Base-by-base conservation (phyloP, 2,797 vertebrate genomes). In the Gallinago stenura region DNA sequence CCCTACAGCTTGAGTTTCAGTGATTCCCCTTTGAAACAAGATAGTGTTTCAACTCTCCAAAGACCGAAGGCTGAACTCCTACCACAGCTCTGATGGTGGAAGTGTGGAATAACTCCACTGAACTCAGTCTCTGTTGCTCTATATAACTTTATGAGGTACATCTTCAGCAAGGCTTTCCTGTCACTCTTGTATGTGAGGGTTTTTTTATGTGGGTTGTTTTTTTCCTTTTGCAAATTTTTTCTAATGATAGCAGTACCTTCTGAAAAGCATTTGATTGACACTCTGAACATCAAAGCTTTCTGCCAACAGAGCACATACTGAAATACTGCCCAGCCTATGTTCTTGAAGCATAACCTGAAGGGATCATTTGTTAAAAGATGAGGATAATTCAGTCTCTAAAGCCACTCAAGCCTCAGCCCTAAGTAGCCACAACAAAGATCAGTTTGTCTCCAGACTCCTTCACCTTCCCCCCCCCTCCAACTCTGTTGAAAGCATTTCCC, bases 21-120 rank as follows among this genome's bases (percentile, higher is more conserved):
- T 62, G 58, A 91, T 88, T 82, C 84, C 64, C 25, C 48, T 93
- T 90, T 90, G 91, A 91, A 93, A 79, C 33, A 79, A 84, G 51
- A n/a, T 35, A 58, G 33, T 50, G 33, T 89, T 96, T 94, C 71
- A 77, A 5, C 51, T 65, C 66, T 86, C 43, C 25, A 39, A 72
- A 92, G 73, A 25, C 72, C 66, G 56, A 82, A 84, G 80, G 39
- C n/a, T 86, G 85, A 90, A 39, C 60, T 93, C 66, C 62, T 88
- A 10, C 66, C 89, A 48, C 45, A 80, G 68, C 50, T 80, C 69
- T 72, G 62, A 19, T 60, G 71, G 56, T 77, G 31, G 33, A 96
- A 86, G 6, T 69, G 17, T 3, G 7, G 71, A 85, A 30, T 81
- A 86, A 41, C 64, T 94, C 62, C 64, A 39, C 35, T 41, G n/a